These are phyloP conservation scores for Saccostrea echinata DNA, from an alignment of 1,140 invertebrate genomes.

Conservation along the genomic window DNA sequence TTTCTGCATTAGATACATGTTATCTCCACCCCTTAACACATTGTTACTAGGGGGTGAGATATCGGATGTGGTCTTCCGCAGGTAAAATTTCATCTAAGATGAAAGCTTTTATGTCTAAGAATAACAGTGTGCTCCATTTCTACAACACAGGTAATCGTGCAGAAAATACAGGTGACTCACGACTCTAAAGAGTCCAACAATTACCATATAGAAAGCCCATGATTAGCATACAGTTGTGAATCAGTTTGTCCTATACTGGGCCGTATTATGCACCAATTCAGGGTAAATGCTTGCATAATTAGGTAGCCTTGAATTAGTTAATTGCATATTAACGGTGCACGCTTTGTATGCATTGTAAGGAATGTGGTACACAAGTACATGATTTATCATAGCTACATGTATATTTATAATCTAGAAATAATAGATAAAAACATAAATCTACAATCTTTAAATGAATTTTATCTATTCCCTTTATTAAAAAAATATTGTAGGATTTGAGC, in stretches of 20 bases:
- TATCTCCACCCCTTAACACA: background rate
- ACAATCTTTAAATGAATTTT: too few relatives aligned
- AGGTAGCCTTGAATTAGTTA: too few relatives aligned
- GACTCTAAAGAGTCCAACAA: background rate
- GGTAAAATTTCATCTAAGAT: background rate
- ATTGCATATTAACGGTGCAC: too few relatives aligned
- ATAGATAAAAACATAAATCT: too few relatives aligned
- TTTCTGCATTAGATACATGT: background rate
- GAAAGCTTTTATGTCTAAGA: background rate
- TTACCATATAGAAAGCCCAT: background rate
- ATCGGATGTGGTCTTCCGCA: slow-evolving; percentile 4
- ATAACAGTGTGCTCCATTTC: background rate
- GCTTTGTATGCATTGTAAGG: too few relatives aligned
- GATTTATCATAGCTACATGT: too few relatives aligned
- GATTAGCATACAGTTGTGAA: background rate
- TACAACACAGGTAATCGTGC: background rate
- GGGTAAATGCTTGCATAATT: background rate
- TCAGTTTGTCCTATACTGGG: background rate
- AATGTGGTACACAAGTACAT: too few relatives aligned
- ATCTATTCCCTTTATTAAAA: too few relatives aligned
- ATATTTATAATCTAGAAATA: too few relatives aligned
- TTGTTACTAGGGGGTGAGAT: background rate
- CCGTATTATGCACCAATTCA: background rate
- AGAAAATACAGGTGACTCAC: slow-evolving; percentile 19
- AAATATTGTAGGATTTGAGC: too few relatives aligned